Evolutionary conservation across 1,140 invertebrate species (phyloP).

Genomic region (Scaptodrosophila lebanonensis): DNA sequence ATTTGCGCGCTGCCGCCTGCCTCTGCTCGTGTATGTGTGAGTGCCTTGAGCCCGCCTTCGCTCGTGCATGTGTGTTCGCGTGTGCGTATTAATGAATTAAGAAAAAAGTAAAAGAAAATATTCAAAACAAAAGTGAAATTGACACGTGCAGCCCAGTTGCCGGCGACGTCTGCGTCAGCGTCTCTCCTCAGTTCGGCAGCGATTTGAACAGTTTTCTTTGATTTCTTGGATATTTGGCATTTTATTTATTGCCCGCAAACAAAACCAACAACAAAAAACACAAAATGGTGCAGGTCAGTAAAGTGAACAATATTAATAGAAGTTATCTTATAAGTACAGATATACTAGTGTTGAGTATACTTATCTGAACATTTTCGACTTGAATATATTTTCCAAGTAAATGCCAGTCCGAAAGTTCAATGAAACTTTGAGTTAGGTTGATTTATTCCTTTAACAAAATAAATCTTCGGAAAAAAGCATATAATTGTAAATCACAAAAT

Average conservation of each 20-base stretch:
- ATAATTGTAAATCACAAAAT: too few relatives aligned
- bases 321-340: too few relatives aligned
- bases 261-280: conserved; percentile 4
- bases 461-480: too few relatives aligned
- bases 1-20: too few relatives aligned
- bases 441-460: too few relatives aligned
- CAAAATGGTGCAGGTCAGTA: conserved; percentile 59
- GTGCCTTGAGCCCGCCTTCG: conserved; percentile 2
- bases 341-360: too few relatives aligned
- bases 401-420: too few relatives aligned
- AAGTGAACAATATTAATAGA: neutral
- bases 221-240: conserved; percentile 28
- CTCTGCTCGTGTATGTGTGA: neutral
- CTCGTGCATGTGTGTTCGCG: conserved; percentile 2
- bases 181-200: conserved; percentile 2
- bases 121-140: conserved; percentile 54
- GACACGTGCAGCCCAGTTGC: conserved; percentile 35
- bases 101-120: conserved; percentile 18
- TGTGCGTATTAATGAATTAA: conserved; percentile 29
- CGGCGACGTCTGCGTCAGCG: conserved; percentile 17
- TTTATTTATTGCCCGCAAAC: conserved; percentile 9
- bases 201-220: too few relatives aligned
- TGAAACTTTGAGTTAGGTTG: too few relatives aligned
- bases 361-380: too few relatives aligned
- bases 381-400: too few relatives aligned